Evolutionary conservation across 2,113 vertebrate species (phyloP).

Genomic region (Macroglossus sobrinus): DNA sequence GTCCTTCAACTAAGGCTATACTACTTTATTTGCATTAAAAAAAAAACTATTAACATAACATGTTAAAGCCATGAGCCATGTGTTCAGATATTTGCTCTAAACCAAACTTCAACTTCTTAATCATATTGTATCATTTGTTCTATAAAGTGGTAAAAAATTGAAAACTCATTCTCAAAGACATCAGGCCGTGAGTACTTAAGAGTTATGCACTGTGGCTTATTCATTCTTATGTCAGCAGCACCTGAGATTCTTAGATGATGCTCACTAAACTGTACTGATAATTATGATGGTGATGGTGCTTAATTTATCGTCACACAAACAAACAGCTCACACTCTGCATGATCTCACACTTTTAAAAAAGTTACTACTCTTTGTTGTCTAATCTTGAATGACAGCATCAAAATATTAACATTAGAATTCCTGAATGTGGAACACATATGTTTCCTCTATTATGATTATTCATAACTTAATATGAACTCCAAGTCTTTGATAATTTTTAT

Average conservation of each 20-base stretch:
- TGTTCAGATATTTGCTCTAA: neutral
- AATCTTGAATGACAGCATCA: neutral
- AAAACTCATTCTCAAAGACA: neutral
- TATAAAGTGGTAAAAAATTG: neutral
- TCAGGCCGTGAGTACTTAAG: neutral
- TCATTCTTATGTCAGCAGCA: neutral
- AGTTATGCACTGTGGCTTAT: neutral
- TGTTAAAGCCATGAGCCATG: neutral
- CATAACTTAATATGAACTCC: neutral
- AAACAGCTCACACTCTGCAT: neutral
- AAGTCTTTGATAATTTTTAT: neutral
- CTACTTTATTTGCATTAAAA: neutral
- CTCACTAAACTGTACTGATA: neutral
- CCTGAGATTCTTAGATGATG: neutral
- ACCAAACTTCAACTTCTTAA: neutral
- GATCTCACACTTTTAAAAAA: neutral
- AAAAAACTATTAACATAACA: neutral
- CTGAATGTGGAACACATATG: neutral
- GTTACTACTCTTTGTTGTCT: neutral
- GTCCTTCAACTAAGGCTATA: neutral
- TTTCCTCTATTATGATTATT: conserved; percentile 1
- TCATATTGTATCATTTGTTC: neutral
- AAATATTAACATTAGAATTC: neutral
- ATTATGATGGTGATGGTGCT: neutral
- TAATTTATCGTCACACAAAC: neutral